Evolutionary conservation across 1,140 invertebrate species (phyloP).

Genomic region (Rhyacophila brunnea): DNA sequence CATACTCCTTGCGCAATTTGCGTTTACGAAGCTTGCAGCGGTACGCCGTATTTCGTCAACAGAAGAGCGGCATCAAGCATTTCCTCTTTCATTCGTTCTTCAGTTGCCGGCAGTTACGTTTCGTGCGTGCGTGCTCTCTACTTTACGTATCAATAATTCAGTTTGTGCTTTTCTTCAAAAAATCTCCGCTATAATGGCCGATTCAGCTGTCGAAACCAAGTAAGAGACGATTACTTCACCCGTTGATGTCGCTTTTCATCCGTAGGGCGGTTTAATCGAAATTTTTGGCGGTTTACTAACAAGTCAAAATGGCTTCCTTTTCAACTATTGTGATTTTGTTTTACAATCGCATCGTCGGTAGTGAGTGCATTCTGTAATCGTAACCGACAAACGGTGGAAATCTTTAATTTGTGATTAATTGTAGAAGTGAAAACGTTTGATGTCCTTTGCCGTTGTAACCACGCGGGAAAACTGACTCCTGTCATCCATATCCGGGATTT

Average conservation of each 20-base stretch:
- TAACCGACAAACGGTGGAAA: too few relatives aligned
- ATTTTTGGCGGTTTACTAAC: slow-evolving; percentile 48
- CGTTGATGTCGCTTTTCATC: not conserved
- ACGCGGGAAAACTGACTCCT: slow-evolving; percentile 48
- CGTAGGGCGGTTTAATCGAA: slow-evolving; percentile 1
- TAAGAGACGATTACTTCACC: slow-evolving; percentile 40
- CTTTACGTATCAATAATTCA: slow-evolving; percentile 6
- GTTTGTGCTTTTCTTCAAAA: slow-evolving; percentile 26
- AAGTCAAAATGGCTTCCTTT: slow-evolving; percentile 55
- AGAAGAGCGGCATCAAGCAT: slow-evolving; percentile 20
- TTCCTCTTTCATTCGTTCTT: slow-evolving; percentile 28
- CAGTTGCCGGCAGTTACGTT: slow-evolving; percentile 25
- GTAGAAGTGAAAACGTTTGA: too few relatives aligned
- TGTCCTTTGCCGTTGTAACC: slow-evolving; percentile 22
- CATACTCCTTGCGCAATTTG: not conserved
- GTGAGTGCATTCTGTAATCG: too few relatives aligned
- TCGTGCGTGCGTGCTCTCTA: slow-evolving; percentile 18
- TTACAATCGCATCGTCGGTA: not conserved
- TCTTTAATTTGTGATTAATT: too few relatives aligned
- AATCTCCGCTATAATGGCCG: slow-evolving; percentile 48
- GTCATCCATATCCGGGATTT: slow-evolving; percentile 24
- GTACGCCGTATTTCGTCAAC: slow-evolving; percentile 11
- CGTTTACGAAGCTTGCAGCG: slow-evolving; percentile 5
- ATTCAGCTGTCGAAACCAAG: slow-evolving; percentile 54
- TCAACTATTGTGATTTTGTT: slow-evolving; percentile 21